Conservation (phyloP, 2,113 vertebrate genomes). For the Lichenostomus cassidix region DNA sequence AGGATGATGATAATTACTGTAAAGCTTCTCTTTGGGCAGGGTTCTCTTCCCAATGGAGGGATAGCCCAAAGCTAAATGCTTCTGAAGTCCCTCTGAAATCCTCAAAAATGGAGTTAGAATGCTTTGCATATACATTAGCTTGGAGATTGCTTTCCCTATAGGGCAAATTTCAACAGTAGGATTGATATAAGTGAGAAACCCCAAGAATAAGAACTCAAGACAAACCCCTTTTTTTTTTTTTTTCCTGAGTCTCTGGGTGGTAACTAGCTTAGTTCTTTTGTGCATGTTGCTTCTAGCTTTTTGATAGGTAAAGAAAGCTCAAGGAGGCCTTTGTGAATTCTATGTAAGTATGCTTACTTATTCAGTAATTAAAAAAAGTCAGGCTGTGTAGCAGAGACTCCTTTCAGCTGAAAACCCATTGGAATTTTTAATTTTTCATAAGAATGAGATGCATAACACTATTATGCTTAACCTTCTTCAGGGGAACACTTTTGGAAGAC, state of each 20-base stretch:
- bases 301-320: neutral
- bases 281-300: neutral
- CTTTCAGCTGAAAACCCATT: neutral
- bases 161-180: neutral
- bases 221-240: neutral
- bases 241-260: neutral
- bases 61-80: neutral
- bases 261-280: neutral
- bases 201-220: neutral
- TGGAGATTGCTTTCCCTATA: neutral
- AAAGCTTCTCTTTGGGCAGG: neutral
- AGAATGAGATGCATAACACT: neutral
- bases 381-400: neutral
- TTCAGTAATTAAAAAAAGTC: neutral
- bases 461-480: neutral
- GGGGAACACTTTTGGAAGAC: neutral
- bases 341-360: neutral
- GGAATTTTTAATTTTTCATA: conserved; percentile 1
- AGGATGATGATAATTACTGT: neutral
- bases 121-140: neutral
- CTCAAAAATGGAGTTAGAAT: neutral
- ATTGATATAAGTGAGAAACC: neutral
- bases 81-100: neutral
- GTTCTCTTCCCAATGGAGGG: neutral
- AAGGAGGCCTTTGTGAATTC: neutral